Evolutionary conservation across 2,888 invertebrate species (phyloP), one percentile per base, ranked within the genome.

Genomic region (Volucella bombylans): DNA sequence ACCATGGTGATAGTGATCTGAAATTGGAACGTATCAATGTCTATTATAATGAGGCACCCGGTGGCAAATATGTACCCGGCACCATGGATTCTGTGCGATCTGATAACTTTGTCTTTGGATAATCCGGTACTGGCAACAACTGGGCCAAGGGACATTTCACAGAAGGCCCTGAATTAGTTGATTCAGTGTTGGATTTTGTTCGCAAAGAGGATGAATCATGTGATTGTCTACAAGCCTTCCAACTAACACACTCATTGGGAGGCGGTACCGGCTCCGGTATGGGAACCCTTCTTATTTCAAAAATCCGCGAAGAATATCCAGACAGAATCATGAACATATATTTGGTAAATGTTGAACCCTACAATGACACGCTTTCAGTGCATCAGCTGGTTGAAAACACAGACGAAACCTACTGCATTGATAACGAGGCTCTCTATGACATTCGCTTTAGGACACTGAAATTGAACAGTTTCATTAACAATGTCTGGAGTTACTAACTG

Each of bases 11-110:
- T 93, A 97, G 96, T 79, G 97, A 97, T 92, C 94, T 98, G 89
- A 98, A 98, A 92, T 93, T 98, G 92, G 98, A 98, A 93, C 95
- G 98, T 92, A 98, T 98, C 93, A 97, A 97, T 92, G 98, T 98
- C 15, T 98, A 98, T 93, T 98, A 98, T 94, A 98, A 98, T 93
- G 98, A 98, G 92, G 98, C 97, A 86, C 95, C 96, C 88, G 97
- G 96, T 88, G 97, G 97, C 90, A 98, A 98, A 93, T 98, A 98
- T 92, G 98, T 98, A 93, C 98, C 98, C 81, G 98, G 98, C 88
- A 98, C 98, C 89, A 99, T 99, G 98, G 98, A 99, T 93, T 97
- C 98, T 0, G 98, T 99, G 82, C 94, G 98, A 87, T 97, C 98
- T 9, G 98, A 98, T 93, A 98, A 98, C 93, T 99, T 98, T 92